Percentiles rank a stretch among this genome's conserved stretches.
Evolutionary conservation across 2,797 vertebrate species (phyloP).

Genomic region (Chaetodon trifasciatus): DNA sequence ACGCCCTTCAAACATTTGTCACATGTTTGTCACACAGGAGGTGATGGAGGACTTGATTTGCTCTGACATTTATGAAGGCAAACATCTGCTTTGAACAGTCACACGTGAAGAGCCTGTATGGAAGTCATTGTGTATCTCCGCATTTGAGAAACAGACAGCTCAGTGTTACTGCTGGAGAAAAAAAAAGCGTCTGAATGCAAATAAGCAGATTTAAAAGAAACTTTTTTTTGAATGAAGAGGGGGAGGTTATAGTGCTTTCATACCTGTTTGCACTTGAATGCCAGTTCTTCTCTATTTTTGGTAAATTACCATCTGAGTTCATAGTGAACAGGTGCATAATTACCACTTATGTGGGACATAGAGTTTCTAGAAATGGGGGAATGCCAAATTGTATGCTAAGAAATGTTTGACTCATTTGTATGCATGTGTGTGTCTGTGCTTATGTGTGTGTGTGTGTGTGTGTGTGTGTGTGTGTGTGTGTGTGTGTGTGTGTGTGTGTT

Average conservation of each 20-base stretch:
- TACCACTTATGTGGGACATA: conserved; percentile 18
- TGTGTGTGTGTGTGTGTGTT: conserved; percentile 67
- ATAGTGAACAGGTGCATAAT: conserved; percentile 20
- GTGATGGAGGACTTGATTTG: conserved; percentile 52
- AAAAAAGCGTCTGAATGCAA: conserved; percentile 43
- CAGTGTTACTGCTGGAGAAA: conserved; percentile 20
- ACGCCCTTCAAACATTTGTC: conserved; percentile 40
- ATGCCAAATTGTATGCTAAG: conserved; percentile 44
- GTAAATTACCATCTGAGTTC: conserved; percentile 34
- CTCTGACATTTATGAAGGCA: conserved; percentile 54
- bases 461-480: conserved; percentile 47
- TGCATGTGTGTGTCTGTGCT: conserved; percentile 42
- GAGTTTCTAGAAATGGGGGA: conserved; percentile 17
- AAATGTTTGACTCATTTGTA: conserved; percentile 30
- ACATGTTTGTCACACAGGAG: conserved; percentile 28
- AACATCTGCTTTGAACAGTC: conserved; percentile 64
- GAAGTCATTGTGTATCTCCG: conserved; percentile 47
- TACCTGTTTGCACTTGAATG: conserved; percentile 31
- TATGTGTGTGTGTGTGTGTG: conserved; percentile 36
- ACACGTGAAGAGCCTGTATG: conserved; percentile 39
- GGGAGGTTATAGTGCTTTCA: conserved; percentile 9
- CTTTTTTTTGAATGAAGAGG: conserved; percentile 17
- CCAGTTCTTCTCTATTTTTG: conserved; percentile 29
- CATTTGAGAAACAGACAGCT: conserved; percentile 40
- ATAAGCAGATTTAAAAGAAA: conserved; percentile 45